Conservation (phyloP, 2,797 vertebrate genomes). For the Rallus crepitans region DNA sequence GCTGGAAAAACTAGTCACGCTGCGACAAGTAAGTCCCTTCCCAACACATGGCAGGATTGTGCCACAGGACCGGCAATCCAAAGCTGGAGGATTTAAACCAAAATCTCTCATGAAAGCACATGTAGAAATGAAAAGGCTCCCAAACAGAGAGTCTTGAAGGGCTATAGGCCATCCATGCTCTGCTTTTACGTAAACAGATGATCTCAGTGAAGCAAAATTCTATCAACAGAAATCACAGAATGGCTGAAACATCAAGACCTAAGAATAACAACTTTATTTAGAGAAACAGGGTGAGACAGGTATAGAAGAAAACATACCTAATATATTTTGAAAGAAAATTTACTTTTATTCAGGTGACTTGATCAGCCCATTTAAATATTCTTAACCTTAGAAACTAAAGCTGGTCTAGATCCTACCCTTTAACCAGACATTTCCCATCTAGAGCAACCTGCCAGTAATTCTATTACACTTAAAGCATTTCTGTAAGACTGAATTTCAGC, state of each 20-base stretch:
- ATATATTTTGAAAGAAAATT: background rate
- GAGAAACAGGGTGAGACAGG: background rate
- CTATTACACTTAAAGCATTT: background rate
- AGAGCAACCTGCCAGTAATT: background rate
- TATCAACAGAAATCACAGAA: background rate
- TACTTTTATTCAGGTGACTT: background rate
- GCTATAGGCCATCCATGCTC: background rate
- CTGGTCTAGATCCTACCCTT: background rate
- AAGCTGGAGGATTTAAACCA: background rate
- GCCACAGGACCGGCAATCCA: background rate
- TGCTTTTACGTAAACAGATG: background rate
- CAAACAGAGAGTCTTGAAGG: background rate
- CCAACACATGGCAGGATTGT: background rate
- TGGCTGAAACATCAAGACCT: background rate
- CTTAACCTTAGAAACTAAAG: background rate
- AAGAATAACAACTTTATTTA: background rate
- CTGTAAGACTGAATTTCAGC: background rate
- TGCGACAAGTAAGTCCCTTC: background rate
- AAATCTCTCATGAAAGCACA: background rate
- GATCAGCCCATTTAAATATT: background rate
- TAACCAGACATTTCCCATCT: background rate
- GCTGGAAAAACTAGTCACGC: background rate
- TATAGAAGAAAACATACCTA: background rate
- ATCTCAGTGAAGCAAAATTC: background rate
- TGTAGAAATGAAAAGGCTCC: background rate